phyloP scores from a whole-genome alignment of 2,797 vertebrate genomes.

The Uromys caudimaculatus region DNA sequence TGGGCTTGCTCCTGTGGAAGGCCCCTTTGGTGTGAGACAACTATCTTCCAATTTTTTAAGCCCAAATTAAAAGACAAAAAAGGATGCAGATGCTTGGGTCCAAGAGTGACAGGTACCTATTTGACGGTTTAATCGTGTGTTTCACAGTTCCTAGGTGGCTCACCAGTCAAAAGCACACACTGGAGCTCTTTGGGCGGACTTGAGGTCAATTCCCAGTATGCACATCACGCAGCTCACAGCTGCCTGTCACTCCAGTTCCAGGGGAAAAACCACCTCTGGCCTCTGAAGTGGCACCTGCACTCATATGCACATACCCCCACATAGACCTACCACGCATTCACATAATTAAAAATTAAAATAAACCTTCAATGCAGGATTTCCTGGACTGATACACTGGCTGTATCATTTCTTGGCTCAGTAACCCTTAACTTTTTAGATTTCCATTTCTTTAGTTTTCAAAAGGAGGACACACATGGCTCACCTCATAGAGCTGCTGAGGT shows the following conservation, averaged over 20 bases:
- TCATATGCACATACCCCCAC: not conserved
- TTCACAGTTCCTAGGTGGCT: not conserved
- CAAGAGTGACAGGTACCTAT: not conserved
- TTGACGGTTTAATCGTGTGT: not conserved
- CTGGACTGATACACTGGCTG: not conserved
- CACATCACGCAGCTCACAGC: not conserved
- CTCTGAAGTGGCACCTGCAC: not conserved
- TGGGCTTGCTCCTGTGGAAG: not conserved
- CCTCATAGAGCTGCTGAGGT: not conserved
- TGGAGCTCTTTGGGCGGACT: not conserved
- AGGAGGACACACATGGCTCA: not conserved
- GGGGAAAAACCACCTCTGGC: not conserved
- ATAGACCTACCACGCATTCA: not conserved
- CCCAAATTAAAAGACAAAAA: not conserved
- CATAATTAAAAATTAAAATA: not conserved
- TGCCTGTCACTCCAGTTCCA: not conserved
- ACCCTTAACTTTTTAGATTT: not conserved
- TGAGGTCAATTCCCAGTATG: not conserved
- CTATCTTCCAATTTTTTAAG: not conserved
- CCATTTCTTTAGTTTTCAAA: not conserved
- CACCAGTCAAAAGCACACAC: not conserved
- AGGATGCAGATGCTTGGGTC: not conserved
- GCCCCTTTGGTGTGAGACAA: not conserved
- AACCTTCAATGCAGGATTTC: not conserved
- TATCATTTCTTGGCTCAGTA: not conserved